Evolutionary conservation across 2,113 vertebrate species (phyloP).

Genomic region (Pseudorhombus dupliciocellatus): DNA sequence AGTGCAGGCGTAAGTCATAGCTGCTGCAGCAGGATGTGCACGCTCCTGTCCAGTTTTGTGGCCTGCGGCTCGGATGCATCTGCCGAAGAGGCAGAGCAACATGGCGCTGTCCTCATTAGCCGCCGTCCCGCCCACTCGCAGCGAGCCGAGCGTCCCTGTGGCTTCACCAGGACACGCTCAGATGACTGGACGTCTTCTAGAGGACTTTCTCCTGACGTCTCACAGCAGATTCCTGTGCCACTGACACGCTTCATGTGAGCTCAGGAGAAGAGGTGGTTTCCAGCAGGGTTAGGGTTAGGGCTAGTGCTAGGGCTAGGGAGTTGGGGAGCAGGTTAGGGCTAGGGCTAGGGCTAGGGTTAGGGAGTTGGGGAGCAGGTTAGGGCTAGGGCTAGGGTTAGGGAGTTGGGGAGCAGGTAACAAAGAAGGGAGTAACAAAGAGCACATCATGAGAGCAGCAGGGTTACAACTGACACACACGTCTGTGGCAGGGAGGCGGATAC

Average conservation of each 20-base stretch:
- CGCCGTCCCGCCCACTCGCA: conserved; percentile 14
- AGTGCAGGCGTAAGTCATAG: conserved; percentile 8
- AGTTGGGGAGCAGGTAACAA: too few species aligned
- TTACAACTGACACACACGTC: conserved; percentile 19
- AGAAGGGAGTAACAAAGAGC: conserved; percentile 40
- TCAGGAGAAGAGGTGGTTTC: too few species aligned
- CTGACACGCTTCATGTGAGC: too few species aligned
- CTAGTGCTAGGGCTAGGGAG: too few species aligned
- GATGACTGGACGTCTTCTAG: too few species aligned
- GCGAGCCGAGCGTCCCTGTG: not conserved
- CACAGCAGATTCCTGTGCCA: too few species aligned
- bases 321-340: too few species aligned
- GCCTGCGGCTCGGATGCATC: not conserved
- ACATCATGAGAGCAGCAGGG: conserved; percentile 12
- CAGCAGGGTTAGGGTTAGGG: too few species aligned
- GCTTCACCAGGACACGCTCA: not conserved
- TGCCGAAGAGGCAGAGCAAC: conserved; percentile 29
- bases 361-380: too few species aligned
- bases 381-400: too few species aligned
- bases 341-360: too few species aligned
- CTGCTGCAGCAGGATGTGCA: conserved; percentile 17
- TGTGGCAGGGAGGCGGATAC: conserved; percentile 48
- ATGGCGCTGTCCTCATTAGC: conserved; percentile 22
- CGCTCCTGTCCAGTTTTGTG: conserved; percentile 7
- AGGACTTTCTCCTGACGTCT: too few species aligned